A percentile compares a stretch with the other conserved stretches of the same genome.
Conservation (phyloP, 1,140 invertebrate genomes). For the Monochamus saltuarius region DNA sequence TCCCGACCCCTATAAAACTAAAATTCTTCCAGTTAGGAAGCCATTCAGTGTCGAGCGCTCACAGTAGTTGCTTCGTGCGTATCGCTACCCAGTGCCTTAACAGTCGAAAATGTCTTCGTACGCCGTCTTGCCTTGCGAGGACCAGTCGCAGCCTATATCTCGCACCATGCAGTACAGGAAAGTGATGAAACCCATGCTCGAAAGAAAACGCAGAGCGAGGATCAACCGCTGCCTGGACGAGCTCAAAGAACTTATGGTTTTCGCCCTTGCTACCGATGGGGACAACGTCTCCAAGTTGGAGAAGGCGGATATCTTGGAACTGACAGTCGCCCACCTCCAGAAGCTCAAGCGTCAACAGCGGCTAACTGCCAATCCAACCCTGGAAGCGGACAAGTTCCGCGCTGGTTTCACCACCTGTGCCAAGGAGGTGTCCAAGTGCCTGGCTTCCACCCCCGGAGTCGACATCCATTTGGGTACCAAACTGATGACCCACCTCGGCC, state of each 20-base stretch:
- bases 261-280: conserved; percentile 79
- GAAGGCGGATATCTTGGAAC: conserved; percentile 94
- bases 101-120: conserved; percentile 20
- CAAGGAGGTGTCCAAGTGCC: conserved; percentile 84
- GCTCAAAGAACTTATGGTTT: conserved; percentile 88
- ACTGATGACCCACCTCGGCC: conserved; percentile 83
- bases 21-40: conserved; percentile 8
- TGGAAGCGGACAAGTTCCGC: conserved; percentile 80
- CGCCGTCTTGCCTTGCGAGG: conserved; percentile 33
- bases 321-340: conserved; percentile 89
- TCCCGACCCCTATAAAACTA: conserved; percentile 28
- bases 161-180: conserved; percentile 89
- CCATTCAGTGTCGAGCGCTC: conserved; percentile 31
- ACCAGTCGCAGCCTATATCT: conserved; percentile 59
- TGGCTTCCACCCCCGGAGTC: conserved; percentile 79
- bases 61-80: conserved; percentile 14
- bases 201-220: conserved; percentile 86
- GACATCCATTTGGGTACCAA: conserved; percentile 81
- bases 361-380: conserved; percentile 65
- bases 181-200: conserved; percentile 94
- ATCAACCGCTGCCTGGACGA: conserved; percentile 94
- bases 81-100: conserved; percentile 14
- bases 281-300: conserved; percentile 91
- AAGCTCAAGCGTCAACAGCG: conserved; percentile 73
- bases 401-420: conserved; percentile 90